Evolutionary conservation across 2,113 vertebrate species (phyloP).

Genomic region (Anoplopoma fimbria): DNA sequence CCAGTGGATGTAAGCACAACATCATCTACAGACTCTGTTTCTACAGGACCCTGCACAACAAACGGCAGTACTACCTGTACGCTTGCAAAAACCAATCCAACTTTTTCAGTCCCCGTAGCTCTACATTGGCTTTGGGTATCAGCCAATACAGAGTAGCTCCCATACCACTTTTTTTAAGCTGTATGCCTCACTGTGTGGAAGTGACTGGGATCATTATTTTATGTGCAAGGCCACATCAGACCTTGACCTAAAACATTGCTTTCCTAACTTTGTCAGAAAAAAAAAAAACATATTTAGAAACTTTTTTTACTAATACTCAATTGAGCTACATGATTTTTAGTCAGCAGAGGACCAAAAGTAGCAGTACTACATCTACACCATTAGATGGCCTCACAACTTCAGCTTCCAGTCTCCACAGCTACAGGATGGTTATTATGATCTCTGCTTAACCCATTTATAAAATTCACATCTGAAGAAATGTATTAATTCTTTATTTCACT

Average conservation of each 20-base stretch:
- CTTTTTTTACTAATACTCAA: no score
- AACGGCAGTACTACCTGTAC: background rate
- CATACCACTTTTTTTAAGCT: no score
- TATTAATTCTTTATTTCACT: background rate
- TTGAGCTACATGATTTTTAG: no score
- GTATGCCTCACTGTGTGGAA: no score
- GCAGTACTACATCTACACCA: background rate
- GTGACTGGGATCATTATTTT: no score
- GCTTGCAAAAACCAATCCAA: background rate
- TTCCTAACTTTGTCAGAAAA: no score
- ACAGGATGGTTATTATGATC: slow-evolving; percentile 32
- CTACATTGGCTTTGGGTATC: no score
- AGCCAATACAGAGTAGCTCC: no score
- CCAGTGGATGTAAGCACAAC: background rate
- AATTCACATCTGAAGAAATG: background rate
- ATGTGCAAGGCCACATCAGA: no score
- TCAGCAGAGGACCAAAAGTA: background rate
- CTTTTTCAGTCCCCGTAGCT: background rate
- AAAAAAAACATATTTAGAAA: no score
- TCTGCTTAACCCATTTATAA: background rate
- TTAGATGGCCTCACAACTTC: background rate
- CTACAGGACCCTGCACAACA: background rate
- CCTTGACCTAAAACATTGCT: no score
- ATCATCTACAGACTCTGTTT: background rate
- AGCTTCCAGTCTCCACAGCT: background rate